Percentiles rank a stretch among this genome's conserved stretches.
Evolutionary conservation across 2,888 invertebrate species (phyloP).

Genomic region (Microctonus aethiopoides): DNA sequence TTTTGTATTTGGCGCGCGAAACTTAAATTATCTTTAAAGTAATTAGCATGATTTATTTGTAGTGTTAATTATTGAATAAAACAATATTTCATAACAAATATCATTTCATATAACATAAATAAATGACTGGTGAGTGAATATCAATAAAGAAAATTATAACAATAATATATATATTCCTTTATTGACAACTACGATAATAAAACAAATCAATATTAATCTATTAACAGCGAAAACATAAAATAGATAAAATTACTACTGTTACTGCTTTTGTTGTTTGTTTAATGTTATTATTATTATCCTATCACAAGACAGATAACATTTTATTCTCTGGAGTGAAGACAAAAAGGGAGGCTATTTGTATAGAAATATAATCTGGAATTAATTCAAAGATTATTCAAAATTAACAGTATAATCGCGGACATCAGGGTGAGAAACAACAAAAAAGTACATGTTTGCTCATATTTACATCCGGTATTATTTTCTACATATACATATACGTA

Average conservation of each 20-base stretch:
- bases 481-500: slow-evolving; percentile 21
- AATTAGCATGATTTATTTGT: too few relatives aligned
- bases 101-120: too few relatives aligned
- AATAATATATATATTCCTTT: slow-evolving; percentile 21
- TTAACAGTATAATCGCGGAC: slow-evolving; percentile 28
- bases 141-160: background rate
- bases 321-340: background rate
- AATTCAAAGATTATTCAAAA: slow-evolving; percentile 42
- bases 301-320: slow-evolving; percentile 25
- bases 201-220: slow-evolving; percentile 13
- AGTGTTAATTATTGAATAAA: too few relatives aligned
- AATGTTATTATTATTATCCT: background rate
- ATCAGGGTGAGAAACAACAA: slow-evolving; percentile 7
- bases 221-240: background rate
- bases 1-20: too few relatives aligned
- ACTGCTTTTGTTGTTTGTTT: background rate
- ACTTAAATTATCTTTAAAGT: too few relatives aligned
- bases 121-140: background rate
- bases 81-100: too few relatives aligned
- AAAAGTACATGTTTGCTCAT: background rate
- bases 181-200: slow-evolving; percentile 25
- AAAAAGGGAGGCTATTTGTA: slow-evolving; percentile 39
- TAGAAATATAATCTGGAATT: slow-evolving; percentile 57
- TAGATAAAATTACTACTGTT: background rate
- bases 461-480: slow-evolving; percentile 23